Evolutionary conservation across 2,113 vertebrate species (phyloP), one percentile per base, ranked within the genome.

Genomic region (Sapajus apella): DNA sequence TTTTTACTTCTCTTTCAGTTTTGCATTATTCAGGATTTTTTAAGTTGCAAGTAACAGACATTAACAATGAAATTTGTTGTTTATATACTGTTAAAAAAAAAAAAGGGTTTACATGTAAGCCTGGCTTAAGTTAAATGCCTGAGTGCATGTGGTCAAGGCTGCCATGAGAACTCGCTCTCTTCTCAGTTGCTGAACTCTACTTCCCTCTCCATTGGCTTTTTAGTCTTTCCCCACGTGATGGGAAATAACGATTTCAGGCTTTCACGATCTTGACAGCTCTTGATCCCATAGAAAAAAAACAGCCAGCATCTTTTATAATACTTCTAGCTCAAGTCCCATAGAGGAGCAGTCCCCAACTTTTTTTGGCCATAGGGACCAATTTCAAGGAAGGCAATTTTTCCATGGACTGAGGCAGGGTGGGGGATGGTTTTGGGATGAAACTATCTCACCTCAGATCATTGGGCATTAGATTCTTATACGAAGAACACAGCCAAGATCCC

Each of bases 81-180:
- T 75, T 70, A 56, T 4, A 45, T 2, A 66, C 40, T 40, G 5
- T 4, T 20, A 52, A 10, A 76, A 47, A 25, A 61, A 37, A 43
- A 43, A 32, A 72, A n/a, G 27, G 17, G 4, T 32, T 40, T 20
- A 20, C 1, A 27, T 52, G 0, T 27, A 77, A 20, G 50, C 30
- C 72, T 66, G 47, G 79, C 52, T 50, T 35, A 13, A 5, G 27
- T 17, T 1, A 35, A 16, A 23, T 0, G 4, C 35, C 47, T 16
- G 16, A 32, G 16, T 8, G 30, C 35, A 4, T 6, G 8, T 6
- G 16, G 18, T 7, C 43, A 16, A 3, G 0, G 13, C 4, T 3
- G 27, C 80, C 30, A 25, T 0, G 12, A 45, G 75, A 37, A 56
- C n/a, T 18, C 0, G 0, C 20, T 58, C 70, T 52, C 4, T 14